Conservation (phyloP, 1,140 invertebrate species). For the Goniozus legneri region DNA sequence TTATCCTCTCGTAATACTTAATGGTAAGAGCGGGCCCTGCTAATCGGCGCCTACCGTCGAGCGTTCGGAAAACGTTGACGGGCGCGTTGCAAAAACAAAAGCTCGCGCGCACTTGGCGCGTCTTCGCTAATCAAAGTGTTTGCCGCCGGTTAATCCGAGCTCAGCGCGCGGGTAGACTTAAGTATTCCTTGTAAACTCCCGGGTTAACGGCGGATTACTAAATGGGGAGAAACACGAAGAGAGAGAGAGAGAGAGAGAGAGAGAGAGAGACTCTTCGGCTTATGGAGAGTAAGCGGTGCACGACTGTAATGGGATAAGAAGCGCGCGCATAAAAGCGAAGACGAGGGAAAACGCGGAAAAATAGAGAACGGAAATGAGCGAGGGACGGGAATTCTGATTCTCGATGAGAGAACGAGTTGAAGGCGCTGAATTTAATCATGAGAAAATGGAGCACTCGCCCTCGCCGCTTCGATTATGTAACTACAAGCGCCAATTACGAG, state of each 20-base stretch:
- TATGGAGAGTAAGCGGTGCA: conserved; percentile 32
- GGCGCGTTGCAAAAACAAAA: conserved; percentile 43
- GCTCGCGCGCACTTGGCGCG: too few relatives aligned
- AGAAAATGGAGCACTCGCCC: too few relatives aligned
- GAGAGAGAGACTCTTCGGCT: too few relatives aligned
- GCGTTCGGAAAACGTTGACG: too few relatives aligned
- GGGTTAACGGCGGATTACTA: conserved; percentile 45
- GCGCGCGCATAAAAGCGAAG: background rate
- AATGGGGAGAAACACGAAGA: conserved; percentile 38
- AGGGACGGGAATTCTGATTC: background rate
- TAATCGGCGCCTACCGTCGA: too few relatives aligned
- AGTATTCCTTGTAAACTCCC: conserved; percentile 52
- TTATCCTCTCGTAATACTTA: too few relatives aligned
- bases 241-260: too few relatives aligned
- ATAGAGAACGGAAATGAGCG: background rate
- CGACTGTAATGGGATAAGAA: conserved; percentile 35
- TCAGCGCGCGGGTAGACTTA: conserved; percentile 49
- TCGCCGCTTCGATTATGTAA: too few relatives aligned
- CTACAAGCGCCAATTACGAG: too few relatives aligned
- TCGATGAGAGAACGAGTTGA: too few relatives aligned
- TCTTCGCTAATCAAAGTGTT: conserved; percentile 48
- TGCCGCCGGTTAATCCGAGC: conserved; percentile 45
- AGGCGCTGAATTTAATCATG: too few relatives aligned
- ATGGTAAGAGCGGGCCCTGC: too few relatives aligned
- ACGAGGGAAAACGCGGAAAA: background rate